These are phyloP conservation scores for Eristalinus aeneus DNA, from an alignment of 2,888 invertebrate genomes.

Conservation along the genomic window DNA sequence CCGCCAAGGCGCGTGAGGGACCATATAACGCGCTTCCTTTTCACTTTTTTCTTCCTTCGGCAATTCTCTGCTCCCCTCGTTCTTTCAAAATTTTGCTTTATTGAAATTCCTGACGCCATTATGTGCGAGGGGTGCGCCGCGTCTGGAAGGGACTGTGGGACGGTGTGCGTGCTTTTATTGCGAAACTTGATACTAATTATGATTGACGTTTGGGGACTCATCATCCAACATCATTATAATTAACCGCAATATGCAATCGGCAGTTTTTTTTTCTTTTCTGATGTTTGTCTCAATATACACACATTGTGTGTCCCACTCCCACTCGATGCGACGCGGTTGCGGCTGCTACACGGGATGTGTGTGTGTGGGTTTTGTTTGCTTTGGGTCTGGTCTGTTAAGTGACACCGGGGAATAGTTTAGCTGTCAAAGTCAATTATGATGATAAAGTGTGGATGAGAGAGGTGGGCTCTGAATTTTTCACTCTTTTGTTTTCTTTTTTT, in stretches of 20 bases:
- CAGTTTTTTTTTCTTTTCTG: not conserved
- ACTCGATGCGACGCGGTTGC: not conserved
- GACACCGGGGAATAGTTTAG: constrained; percentile 53
- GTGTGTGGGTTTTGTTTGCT: constrained; percentile 33
- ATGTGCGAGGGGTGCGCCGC: constrained; percentile 8
- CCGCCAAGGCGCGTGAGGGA: constrained; percentile 19
- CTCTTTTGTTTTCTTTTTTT: constrained; percentile 16
- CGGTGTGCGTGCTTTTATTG: constrained; percentile 36
- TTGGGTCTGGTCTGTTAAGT: constrained; percentile 52
- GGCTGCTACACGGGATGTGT: constrained; percentile 25
- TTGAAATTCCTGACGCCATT: constrained; percentile 60
- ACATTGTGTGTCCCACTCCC: not conserved
- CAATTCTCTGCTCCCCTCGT: too few species aligned
- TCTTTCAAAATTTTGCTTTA: constrained; percentile 47
- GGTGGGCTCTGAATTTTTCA: not conserved
- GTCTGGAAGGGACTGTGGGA: constrained; percentile 7
- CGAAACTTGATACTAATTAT: constrained; percentile 71
- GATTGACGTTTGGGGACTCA: constrained; percentile 71
- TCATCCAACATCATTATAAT: constrained; percentile 69
- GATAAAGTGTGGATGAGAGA: constrained; percentile 34
- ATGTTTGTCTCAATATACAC: not conserved
- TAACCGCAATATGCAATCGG: constrained; percentile 70
- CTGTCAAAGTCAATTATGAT: constrained; percentile 63
- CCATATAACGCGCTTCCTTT: not conserved
- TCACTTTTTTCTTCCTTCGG: constrained; percentile 1